A percentile compares a stretch with the other conserved stretches of the same genome.
These are phyloP conservation scores for Oostethus manadensis DNA, from an alignment of 2,113 vertebrate species.

Conservation along the genomic window DNA sequence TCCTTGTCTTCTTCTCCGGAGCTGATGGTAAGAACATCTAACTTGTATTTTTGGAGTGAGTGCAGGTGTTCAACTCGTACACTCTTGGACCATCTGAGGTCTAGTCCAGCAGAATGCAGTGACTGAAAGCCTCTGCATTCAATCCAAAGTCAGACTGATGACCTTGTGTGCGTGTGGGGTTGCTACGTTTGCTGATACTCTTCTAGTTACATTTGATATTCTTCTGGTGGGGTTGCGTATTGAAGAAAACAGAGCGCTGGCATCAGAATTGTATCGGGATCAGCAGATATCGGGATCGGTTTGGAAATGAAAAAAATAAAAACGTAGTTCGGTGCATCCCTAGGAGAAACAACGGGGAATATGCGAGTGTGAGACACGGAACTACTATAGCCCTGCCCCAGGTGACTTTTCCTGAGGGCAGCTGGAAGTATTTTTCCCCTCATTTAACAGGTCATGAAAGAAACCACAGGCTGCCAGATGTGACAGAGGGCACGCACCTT, in stretches of 20 bases:
- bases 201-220: too few relatives aligned
- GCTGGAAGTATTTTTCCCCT: slow-evolving; percentile 65
- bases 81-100: background rate
- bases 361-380: slow-evolving; percentile 1
- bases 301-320: too few relatives aligned
- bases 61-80: slow-evolving; percentile 7
- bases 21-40: slow-evolving; percentile 25
- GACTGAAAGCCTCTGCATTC: background rate
- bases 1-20: slow-evolving; percentile 44
- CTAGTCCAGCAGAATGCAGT: too few relatives aligned
- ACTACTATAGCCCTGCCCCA: slow-evolving; percentile 26
- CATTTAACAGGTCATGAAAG: slow-evolving; percentile 64
- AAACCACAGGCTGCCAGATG: slow-evolving; percentile 60
- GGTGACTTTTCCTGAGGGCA: slow-evolving; percentile 56
- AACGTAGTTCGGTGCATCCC: too few relatives aligned
- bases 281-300: too few relatives aligned
- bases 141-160: background rate
- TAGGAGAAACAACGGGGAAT: slow-evolving; percentile 5
- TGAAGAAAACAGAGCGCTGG: too few relatives aligned
- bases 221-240: too few relatives aligned
- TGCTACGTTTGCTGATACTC: background rate
- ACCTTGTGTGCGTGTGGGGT: too few relatives aligned
- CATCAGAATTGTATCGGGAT: too few relatives aligned
- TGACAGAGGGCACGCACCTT: slow-evolving; percentile 52
- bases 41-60: background rate